Conservation (phyloP, 2,113 vertebrate species). For the Seriola dumerili region DNA sequence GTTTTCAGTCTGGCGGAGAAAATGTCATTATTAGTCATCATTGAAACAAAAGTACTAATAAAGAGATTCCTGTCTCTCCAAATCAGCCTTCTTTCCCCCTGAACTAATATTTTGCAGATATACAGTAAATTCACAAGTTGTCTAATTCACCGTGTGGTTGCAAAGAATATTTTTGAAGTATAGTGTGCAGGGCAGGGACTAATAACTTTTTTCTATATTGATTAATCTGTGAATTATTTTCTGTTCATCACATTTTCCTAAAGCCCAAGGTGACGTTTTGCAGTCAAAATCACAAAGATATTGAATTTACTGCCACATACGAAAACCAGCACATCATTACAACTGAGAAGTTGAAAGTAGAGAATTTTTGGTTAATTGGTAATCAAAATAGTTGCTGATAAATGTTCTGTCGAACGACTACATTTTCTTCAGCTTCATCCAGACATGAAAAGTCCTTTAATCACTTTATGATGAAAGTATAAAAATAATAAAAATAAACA, state of each 20-base stretch:
- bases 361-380: neutral
- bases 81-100: neutral
- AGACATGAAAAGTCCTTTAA: slow-evolving; percentile 5
- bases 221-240: neutral
- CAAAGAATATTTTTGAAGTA: too few species aligned
- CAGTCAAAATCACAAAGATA: too few species aligned
- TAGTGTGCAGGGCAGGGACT: too few species aligned
- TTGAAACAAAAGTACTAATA: neutral
- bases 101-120: neutral
- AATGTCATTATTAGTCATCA: neutral
- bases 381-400: neutral
- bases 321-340: neutral
- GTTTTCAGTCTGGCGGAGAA: neutral
- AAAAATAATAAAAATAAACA: neutral
- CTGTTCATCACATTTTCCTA: neutral
- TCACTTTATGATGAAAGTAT: neutral
- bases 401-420: neutral
- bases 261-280: neutral
- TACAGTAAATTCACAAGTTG: neutral
- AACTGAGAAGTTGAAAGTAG: neutral
- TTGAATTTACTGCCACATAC: neutral
- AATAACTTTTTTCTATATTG: too few species aligned
- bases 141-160: too few species aligned
- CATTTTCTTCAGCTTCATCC: neutral
- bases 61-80: neutral